Evolutionary conservation across 2,888 invertebrate species (phyloP), one percentile per base, ranked within the genome.

Genomic region (Nomada flava): DNA sequence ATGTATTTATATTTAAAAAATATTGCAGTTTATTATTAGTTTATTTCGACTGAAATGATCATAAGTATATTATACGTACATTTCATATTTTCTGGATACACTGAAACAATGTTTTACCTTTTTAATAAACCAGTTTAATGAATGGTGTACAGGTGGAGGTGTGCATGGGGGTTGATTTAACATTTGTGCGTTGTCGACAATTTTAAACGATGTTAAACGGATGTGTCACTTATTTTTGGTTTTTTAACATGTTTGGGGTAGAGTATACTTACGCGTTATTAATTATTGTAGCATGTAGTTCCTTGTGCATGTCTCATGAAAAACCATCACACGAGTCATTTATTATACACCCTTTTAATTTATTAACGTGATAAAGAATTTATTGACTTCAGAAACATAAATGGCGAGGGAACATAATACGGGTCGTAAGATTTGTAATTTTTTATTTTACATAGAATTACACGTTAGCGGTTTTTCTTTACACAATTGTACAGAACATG

Each of bases 401-500:
- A 15, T 47, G 23, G 3, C 23, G 15, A 18, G 18, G 9, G 5
- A 20, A n/a, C 4, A 36, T 1, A 18, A 42, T 23, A 9, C 47
- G 10, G 20, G 7, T 64, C 18, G 15, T 11, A 57, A 26, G 59
- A 50, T 65, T 71, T 11, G 11, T 42, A 26, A 53, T 29, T 50
- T 4, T 75, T 82, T 82, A 82, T 82, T 82, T 69, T 82, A 81
- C 76, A 82, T 64, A 76, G 76, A 72, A 64, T 82, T 76, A 81
- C 71, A 63, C 53, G 47, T 42, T 13, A 79, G 65, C 53, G 29
- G 15, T 44, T 74, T 15, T 53, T 13, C 55, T 82, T 82, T 82
- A 79, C 83, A 83, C 64, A 82, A 83, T 79, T 83, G 69, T 82
- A 82, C 82, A 83, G 72, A 75, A 70, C 47, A 65, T 68, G 63